phyloP scores from a whole-genome alignment of 2,888 invertebrate genomes.

The Gerris lacustris region DNA sequence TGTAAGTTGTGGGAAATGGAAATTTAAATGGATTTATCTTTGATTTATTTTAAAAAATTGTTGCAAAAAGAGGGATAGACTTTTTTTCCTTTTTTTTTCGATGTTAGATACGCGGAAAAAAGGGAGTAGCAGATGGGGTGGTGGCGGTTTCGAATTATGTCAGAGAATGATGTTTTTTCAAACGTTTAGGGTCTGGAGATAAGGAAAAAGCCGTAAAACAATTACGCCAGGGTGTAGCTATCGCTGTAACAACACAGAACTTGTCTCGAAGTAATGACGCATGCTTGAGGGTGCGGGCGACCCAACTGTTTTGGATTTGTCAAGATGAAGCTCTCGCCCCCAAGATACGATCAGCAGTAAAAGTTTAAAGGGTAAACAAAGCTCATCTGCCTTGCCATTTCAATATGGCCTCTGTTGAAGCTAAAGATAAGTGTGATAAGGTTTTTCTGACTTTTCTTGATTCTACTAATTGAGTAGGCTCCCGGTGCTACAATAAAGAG shows the following conservation, averaged over 20 bases:
- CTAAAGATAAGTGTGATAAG: not conserved
- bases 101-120: not conserved
- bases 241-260: not conserved
- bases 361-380: not conserved
- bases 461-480: too few species aligned
- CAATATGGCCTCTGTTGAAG: not conserved
- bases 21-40: too few species aligned
- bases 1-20: too few species aligned
- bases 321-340: not conserved
- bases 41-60: too few species aligned
- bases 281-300: not conserved
- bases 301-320: not conserved
- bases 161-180: not conserved
- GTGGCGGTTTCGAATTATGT: not conserved
- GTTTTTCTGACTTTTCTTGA: too few species aligned
- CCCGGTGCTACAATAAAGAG: too few species aligned
- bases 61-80: too few species aligned
- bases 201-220: not conserved
- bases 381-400: not conserved
- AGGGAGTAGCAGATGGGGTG: not conserved
- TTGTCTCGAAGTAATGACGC: not conserved
- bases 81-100: too few species aligned
- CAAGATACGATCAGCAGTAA: not conserved
- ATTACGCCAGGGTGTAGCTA: slow-evolving; percentile 5
- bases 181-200: not conserved